Percentiles rank a stretch among this genome's conserved stretches.
Evolutionary conservation across 2,113 vertebrate species (phyloP).

Genomic region (Tachuris rubrigastra): DNA sequence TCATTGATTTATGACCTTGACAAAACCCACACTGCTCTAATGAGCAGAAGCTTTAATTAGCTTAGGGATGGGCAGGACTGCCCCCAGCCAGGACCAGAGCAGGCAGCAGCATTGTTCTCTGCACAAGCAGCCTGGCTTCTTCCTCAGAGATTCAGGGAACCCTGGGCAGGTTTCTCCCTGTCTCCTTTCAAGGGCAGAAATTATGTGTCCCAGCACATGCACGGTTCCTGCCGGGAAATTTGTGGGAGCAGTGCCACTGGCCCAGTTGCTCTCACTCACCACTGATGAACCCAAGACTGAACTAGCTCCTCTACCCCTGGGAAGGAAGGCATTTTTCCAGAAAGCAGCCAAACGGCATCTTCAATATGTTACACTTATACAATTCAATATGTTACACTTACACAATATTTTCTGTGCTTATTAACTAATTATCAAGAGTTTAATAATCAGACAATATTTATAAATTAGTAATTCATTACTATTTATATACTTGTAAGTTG

Average conservation of each 20-base stretch:
- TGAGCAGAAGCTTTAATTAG: neutral
- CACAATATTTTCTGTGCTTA: neutral
- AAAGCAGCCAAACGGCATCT: neutral
- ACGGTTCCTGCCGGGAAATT: too few relatives aligned
- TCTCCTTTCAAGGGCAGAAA: neutral
- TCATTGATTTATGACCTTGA: neutral
- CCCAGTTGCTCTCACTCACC: accelerated
- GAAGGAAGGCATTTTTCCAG: neutral
- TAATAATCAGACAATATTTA: neutral
- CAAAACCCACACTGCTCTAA: neutral
- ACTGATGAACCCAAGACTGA: neutral
- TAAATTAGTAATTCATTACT: neutral
- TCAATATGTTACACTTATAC: neutral
- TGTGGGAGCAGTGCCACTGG: neutral
- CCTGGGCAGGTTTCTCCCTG: accelerated
- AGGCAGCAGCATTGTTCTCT: accelerated
- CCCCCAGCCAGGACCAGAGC: neutral
- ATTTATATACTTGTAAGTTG: neutral
- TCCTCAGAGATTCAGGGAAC: neutral
- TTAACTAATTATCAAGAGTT: neutral
- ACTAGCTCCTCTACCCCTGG: neutral
- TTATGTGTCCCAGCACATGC: neutral
- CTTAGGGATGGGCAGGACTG: neutral
- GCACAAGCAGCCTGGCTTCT: neutral
- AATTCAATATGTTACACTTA: neutral